These are phyloP conservation scores for Hyposmocoma kahamanoa DNA, from an alignment of 1,140 invertebrate genomes.

Conservation along the genomic window DNA sequence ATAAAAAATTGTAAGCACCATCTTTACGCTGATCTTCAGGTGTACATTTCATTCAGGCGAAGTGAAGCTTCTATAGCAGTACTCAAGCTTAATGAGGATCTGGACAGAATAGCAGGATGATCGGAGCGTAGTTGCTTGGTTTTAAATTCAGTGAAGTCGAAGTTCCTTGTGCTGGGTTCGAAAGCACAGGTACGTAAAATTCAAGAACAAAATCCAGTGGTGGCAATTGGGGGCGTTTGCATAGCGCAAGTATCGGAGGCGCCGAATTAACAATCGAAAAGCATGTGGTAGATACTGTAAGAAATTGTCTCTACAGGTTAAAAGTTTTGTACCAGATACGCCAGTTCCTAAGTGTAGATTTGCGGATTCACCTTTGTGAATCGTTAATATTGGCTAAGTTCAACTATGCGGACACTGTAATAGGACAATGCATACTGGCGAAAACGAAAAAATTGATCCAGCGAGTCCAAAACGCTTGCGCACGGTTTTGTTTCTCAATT, in stretches of 20 bases:
- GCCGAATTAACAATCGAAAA: not conserved
- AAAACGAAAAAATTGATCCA: not conserved
- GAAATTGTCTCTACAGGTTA: not conserved
- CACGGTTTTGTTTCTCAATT: not conserved
- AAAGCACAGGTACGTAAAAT: not conserved
- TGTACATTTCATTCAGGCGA: not conserved
- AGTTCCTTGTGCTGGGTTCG: not conserved
- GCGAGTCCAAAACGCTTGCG: not conserved
- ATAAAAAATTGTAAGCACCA: not conserved
- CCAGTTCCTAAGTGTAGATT: not conserved
- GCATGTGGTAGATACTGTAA: not conserved
- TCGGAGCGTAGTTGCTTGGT: not conserved
- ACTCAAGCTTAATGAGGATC: not conserved
- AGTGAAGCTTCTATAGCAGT: not conserved
- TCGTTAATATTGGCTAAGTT: not conserved
- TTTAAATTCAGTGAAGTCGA: not conserved
- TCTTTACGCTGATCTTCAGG: not conserved
- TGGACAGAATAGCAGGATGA: not conserved
- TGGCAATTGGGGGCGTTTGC: not conserved
- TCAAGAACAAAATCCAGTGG: not conserved
- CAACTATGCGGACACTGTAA: not conserved
- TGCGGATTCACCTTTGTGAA: not conserved
- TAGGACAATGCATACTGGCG: not conserved
- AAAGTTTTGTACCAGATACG: not conserved
- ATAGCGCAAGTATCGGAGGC: not conserved